Evolutionary conservation across 2,888 invertebrate genomes (phyloP), one percentile per base, ranked within the genome.

Genomic region (Cataglyphis livida): DNA sequence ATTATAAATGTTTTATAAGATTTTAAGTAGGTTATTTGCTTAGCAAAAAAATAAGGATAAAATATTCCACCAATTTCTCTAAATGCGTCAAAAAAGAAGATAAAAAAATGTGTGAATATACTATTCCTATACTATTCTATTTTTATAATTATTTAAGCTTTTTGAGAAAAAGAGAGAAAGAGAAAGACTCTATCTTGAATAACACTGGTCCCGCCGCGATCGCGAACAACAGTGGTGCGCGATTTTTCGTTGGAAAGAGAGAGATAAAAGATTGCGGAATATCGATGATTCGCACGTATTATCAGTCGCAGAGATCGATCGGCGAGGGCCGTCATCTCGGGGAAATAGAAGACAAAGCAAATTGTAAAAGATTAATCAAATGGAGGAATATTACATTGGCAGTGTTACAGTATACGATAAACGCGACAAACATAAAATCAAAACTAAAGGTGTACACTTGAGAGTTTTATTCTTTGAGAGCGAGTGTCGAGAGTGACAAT

Each of bases 371-470:
- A 68, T n/a, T 61, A 87, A 75, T 25, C 35, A 73, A 79, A 35
- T 41, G 15, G 44, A 73, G 73, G 59, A 79, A 78, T 79, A 79
- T 79, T 79, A 59, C 35, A 79, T 84, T 88, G 88, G 89, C 88
- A 89, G 88, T 87, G 79, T 89, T 81, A 81, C 81, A 65, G 78
- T 78, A 21, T 32, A 83, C 38, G 74, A 76, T 51, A 79, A 82
- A 79, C 48, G 73, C 59, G 65, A 38, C n/a, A 18, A 54, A 73
- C 21, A 59, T 41, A 74, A 78, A 28, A 51, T 74, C 62, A 61
- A 81, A 64, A 44, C 73, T 41, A 21, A 32, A 51, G 21, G 5
- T n/a, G 10, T 48, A 64, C 73, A 12, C 44, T 71, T 32, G 73
- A 59, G 59, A 73, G 57, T 59, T 59, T 78, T 41, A 59, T 32